Conservation (phyloP, 1,140 invertebrate species). For the Eumeta japonica region DNA sequence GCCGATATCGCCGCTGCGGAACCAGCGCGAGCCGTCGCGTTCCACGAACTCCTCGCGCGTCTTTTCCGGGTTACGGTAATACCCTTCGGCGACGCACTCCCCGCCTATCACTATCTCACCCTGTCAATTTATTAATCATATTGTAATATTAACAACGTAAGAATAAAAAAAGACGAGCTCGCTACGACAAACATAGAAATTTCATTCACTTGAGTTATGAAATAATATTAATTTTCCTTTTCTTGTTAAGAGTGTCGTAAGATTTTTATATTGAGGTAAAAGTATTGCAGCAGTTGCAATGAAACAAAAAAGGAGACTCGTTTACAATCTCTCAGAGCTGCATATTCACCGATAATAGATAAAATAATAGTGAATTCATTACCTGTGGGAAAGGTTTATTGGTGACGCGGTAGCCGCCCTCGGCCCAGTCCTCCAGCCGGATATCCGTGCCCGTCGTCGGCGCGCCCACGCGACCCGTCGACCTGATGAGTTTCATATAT, state of each 20-base stretch:
- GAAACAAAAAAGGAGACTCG: too few species aligned
- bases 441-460: constrained; percentile 86
- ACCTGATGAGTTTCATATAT: too few species aligned
- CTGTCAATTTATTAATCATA: constrained; percentile 23
- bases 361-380: background rate
- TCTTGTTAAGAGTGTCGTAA: too few species aligned
- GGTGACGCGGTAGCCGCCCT: constrained; percentile 86
- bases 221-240: background rate
- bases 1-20: constrained; percentile 94
- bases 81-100: constrained; percentile 87
- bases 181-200: too few species aligned
- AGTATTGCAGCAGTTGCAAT: too few species aligned
- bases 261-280: too few species aligned
- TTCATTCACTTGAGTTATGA: too few species aligned
- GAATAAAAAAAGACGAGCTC: too few species aligned
- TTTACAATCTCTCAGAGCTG: too few species aligned
- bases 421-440: constrained; percentile 89
- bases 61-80: constrained; percentile 89
- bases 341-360: too few species aligned
- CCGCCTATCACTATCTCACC: constrained; percentile 94
- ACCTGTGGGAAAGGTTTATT: constrained; percentile 87
- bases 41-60: constrained; percentile 87
- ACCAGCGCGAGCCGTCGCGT: constrained; percentile 75
- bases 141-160: too few species aligned
- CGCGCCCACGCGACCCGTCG: constrained; percentile 81